Evolutionary conservation across 2,113 vertebrate species (phyloP).

Genomic region (Myotis davidii): DNA sequence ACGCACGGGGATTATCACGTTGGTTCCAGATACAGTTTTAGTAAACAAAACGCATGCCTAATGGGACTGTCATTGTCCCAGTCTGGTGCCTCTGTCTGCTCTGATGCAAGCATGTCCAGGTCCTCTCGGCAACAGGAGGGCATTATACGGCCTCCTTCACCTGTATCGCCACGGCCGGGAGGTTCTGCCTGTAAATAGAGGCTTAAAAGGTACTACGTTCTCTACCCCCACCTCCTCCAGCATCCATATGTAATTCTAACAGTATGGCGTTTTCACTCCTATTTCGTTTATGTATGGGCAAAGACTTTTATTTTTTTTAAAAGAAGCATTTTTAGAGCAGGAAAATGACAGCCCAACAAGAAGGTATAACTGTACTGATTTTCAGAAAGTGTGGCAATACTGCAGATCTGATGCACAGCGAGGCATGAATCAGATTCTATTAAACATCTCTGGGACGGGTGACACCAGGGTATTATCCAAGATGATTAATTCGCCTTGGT

Average conservation of each 20-base stretch:
- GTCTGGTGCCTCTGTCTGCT: constrained; percentile 63
- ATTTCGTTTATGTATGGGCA: constrained; percentile 78
- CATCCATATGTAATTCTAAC: constrained; percentile 79
- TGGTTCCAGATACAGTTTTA: constrained; percentile 77
- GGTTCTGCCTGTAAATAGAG: constrained; percentile 75
- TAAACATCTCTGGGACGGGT: constrained; percentile 94
- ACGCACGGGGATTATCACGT: constrained; percentile 54
- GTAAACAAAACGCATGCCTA: constrained; percentile 72
- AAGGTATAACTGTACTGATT: constrained; percentile 95
- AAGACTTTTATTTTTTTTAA: constrained; percentile 41
- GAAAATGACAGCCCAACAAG: constrained; percentile 94
- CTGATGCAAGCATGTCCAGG: constrained; percentile 51
- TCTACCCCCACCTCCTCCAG: background rate
- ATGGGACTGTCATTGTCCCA: constrained; percentile 45
- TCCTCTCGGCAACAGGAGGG: background rate
- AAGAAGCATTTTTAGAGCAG: constrained; percentile 83
- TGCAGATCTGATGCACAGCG: constrained; percentile 92
- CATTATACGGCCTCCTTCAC: constrained; percentile 33
- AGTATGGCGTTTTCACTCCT: constrained; percentile 80
- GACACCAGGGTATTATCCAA: constrained; percentile 96
- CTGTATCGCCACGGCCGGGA: background rate
- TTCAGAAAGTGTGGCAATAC: constrained; percentile 93
- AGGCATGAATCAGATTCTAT: constrained; percentile 98
- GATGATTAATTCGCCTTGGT: constrained; percentile 97
- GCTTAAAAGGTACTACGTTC: constrained; percentile 60